phyloP scores from a whole-genome alignment of 2,113 vertebrate species.

The Aegotheles bennettii region DNA sequence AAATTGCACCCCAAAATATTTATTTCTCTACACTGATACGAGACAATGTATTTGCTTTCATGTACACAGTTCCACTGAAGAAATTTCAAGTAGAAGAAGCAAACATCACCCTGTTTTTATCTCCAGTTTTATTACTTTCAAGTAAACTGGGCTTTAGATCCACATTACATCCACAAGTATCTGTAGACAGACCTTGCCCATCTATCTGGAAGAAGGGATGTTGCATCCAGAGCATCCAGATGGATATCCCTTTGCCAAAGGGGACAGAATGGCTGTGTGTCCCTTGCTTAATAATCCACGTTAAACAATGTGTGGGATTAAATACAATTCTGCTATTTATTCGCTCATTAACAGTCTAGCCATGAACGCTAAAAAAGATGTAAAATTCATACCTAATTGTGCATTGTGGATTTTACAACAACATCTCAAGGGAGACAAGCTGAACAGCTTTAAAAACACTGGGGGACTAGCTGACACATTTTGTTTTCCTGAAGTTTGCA shows the following conservation, averaged over 20 bases:
- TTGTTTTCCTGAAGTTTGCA: constrained; percentile 34
- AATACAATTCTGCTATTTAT: neutral
- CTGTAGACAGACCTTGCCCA: neutral
- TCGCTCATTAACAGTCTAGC: neutral
- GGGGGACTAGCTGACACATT: neutral
- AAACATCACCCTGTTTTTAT: neutral
- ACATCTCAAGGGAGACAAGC: neutral
- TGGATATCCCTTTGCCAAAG: neutral
- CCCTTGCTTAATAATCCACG: neutral
- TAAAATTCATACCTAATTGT: constrained; percentile 18
- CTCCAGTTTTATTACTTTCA: neutral
- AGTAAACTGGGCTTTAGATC: neutral
- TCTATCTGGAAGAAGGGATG: neutral
- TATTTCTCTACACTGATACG: neutral
- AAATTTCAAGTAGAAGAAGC: neutral
- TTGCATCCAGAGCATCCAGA: neutral
- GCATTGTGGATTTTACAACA: neutral
- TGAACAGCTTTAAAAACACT: constrained; percentile 10
- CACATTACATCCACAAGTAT: neutral
- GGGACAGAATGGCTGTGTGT: neutral
- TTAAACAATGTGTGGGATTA: neutral
- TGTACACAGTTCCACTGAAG: neutral
- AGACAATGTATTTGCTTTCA: neutral
- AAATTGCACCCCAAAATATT: neutral
- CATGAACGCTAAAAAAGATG: constrained; percentile 11